Conservation (phyloP, 2,888 invertebrate genomes). For the Euplexia lucipara region DNA sequence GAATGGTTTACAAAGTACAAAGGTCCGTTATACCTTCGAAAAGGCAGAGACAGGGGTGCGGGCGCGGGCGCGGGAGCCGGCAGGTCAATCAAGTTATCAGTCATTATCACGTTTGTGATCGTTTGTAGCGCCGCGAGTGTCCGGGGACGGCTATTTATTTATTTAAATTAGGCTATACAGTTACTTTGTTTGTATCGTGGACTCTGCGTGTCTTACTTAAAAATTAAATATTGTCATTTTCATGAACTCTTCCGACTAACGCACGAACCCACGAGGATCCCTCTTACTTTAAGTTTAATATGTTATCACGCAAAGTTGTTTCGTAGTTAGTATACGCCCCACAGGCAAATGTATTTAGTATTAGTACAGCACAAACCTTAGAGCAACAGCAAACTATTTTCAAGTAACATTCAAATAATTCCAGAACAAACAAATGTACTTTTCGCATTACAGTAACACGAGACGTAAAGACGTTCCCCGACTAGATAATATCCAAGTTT, state of each 20-base stretch:
- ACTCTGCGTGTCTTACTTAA: background rate
- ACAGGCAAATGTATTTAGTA: background rate
- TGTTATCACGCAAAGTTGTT: too few species aligned
- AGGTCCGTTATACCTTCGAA: background rate
- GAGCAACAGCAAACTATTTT: slow-evolving; percentile 20
- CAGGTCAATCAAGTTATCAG: background rate
- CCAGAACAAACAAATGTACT: slow-evolving; percentile 17
- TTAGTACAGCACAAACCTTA: background rate
- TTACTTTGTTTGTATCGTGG: background rate
- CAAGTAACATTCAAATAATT: slow-evolving; percentile 31
- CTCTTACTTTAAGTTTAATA: too few species aligned
- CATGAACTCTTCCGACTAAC: too few species aligned
- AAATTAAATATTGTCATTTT: background rate
- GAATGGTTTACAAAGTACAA: too few species aligned
- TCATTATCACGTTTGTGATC: background rate
- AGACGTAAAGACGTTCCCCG: slow-evolving; percentile 9
- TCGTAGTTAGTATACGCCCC: background rate
- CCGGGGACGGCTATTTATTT: too few species aligned
- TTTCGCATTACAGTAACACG: slow-evolving; percentile 13
- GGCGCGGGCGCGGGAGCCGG: background rate
- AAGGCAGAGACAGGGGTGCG: background rate
- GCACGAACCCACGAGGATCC: too few species aligned
- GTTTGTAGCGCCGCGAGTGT: background rate
- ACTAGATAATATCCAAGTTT: slow-evolving; percentile 27
- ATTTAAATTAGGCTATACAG: background rate